These are phyloP conservation scores for Prorops nasuta DNA, from an alignment of 1,140 invertebrate species.

Conservation along the genomic window DNA sequence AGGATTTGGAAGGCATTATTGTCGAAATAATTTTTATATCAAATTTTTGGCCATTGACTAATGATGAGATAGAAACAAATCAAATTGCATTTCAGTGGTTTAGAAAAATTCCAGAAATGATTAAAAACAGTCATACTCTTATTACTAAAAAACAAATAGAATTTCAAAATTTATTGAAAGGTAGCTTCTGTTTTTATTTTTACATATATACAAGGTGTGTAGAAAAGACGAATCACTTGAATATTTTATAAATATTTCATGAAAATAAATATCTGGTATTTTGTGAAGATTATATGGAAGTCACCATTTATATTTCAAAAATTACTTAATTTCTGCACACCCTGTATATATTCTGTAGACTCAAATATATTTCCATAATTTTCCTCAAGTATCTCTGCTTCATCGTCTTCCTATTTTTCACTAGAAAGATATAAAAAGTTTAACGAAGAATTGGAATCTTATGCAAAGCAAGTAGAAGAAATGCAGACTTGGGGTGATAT, in stretches of 20 bases:
- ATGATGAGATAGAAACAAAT: conserved; percentile 79
- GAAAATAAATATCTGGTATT: too few species aligned
- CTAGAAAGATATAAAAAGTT: conserved; percentile 69
- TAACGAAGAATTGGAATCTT: conserved; percentile 77
- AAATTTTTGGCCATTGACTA: conserved; percentile 74
- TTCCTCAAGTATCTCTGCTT: too few species aligned
- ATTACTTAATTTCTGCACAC: too few species aligned
- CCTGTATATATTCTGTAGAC: too few species aligned
- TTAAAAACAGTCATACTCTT: conserved; percentile 77
- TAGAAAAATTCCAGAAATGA: conserved; percentile 72
- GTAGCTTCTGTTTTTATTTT: conserved; percentile 21
- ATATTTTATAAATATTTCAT: too few species aligned
- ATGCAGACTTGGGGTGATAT: conserved; percentile 83
- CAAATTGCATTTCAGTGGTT: conserved; percentile 83
- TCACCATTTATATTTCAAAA: too few species aligned
- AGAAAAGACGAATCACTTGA: too few species aligned
- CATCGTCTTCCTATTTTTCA: conserved; percentile 20
- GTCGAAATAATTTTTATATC: conserved; percentile 71
- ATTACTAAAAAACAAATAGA: conserved; percentile 81
- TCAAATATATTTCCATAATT: too few species aligned
- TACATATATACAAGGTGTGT: too few species aligned
- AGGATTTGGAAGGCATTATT: conserved; percentile 67
- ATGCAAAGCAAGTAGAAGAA: conserved; percentile 79
- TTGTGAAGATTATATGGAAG: too few species aligned
- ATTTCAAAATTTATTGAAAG: conserved; percentile 79